These are phyloP conservation scores for Myiotriccus ornatus DNA, from an alignment of 2,797 vertebrate species.

Conservation along the genomic window DNA sequence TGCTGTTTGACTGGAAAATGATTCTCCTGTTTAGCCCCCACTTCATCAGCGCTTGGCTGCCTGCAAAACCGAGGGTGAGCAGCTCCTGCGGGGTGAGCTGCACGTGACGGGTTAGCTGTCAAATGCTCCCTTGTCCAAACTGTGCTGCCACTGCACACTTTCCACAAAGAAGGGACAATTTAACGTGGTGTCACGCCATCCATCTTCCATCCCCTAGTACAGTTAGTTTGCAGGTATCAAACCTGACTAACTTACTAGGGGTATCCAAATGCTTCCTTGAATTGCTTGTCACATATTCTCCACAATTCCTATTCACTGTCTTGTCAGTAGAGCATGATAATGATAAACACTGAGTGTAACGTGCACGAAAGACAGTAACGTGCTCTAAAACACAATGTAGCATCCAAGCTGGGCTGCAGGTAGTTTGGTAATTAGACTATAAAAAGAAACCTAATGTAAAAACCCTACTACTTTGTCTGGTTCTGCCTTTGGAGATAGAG, in stretches of 20 bases:
- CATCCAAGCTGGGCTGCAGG: neutral
- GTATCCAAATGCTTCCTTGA: neutral
- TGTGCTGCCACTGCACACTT: conserved; percentile 79
- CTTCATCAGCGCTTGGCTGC: conserved; percentile 75
- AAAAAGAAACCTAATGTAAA: neutral
- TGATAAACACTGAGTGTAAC: neutral
- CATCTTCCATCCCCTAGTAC: conserved; percentile 22
- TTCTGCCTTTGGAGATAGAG: neutral
- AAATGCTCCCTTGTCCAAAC: conserved; percentile 88
- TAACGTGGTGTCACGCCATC: conserved; percentile 60
- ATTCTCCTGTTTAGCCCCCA: conserved; percentile 79
- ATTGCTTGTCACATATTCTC: neutral
- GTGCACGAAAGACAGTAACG: neutral
- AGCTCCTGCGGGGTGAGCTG: conserved; percentile 76
- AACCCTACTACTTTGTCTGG: neutral
- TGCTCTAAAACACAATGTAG: neutral
- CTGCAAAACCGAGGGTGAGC: conserved; percentile 75
- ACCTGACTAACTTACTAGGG: conserved; percentile 59
- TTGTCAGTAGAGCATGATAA: conserved; percentile 24
- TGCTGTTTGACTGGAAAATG: conserved; percentile 57
- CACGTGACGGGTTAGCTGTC: conserved; percentile 86
- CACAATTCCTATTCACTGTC: conserved; percentile 1
- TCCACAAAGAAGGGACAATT: conserved; percentile 85
- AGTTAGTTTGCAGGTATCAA: conserved; percentile 52
- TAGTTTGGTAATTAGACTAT: neutral